Base-by-base conservation (phyloP, 2,797 vertebrate species). In the Tiaroga cobitis region DNA sequence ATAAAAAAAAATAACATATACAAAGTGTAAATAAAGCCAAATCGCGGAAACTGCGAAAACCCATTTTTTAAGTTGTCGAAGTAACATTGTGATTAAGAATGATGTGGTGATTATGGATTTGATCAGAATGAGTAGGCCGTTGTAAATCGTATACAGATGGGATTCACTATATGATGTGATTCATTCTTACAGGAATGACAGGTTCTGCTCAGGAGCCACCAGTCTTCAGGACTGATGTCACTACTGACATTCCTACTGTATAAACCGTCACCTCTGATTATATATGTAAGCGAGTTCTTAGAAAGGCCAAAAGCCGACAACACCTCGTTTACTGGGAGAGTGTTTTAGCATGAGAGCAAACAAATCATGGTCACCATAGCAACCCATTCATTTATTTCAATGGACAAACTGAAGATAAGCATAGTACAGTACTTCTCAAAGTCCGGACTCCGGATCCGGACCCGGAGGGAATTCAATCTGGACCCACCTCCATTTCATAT, bases 171-270 rank as follows among this genome's bases (percentile, higher is more conserved):
- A 54, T 4, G 5, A 59, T 82, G 54, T 0, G 46, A 63, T 18
- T 74, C 26, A 74, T 56, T 43, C 68, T 16, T 41, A 43, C 2
- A 72, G 3, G 32, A 46, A 32, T 74, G 16, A 63, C 6, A 46
- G 19, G 51, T 26, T 39, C 26, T 59, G 51, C 15, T 39, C 8
- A 59, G 51, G 34, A 46, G 26, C 18, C 6, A 18, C 39, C 29
- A 39, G 77, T 5, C n/a, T 82, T 81, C 32, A 39, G 41, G 37
- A 59, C 67, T 81, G 34, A 6, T 59, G 19, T 16, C 81, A 74
- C 21, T 56, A 51, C 18, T 54, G n/a, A n/a, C 73, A 32, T 49
- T 54, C 43, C 72, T 49, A 74, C 29, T 18, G 34, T 29, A 10
- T 24, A 67, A 21, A 46, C 10, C 21, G 24, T 41, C 43, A 49